These are phyloP conservation scores for Macheiramphus alcinus DNA, from an alignment of 2,113 vertebrate genomes.

Conservation along the genomic window DNA sequence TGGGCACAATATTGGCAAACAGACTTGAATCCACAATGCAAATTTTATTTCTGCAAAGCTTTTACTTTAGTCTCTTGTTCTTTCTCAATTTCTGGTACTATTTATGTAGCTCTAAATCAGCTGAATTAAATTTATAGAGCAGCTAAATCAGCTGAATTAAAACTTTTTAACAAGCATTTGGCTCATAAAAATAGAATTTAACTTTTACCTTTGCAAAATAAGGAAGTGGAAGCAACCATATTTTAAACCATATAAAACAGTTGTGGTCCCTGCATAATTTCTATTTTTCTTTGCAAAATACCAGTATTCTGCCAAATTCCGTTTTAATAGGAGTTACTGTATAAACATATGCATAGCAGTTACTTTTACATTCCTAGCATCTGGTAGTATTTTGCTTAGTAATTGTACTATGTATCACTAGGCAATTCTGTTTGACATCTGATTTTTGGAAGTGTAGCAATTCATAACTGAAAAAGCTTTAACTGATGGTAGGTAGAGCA, in stretches of 20 bases:
- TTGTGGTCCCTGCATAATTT: neutral
- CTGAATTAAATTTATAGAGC: neutral
- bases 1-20: neutral
- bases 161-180: neutral
- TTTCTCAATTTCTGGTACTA: neutral
- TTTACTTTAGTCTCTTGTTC: neutral
- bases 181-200: neutral
- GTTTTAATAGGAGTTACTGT: neutral
- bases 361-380: neutral
- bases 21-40: neutral
- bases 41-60: neutral
- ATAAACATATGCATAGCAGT: neutral
- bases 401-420: neutral
- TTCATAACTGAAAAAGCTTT: neutral
- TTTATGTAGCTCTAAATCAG: conserved; percentile 1
- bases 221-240: neutral
- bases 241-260: neutral
- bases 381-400: conserved; percentile 4
- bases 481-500: neutral
- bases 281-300: neutral
- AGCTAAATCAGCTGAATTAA: conserved; percentile 24
- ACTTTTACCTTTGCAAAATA: neutral
- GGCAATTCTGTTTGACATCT: neutral
- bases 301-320: neutral
- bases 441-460: neutral